phyloP scores from a whole-genome alignment of 2,888 invertebrate species.

The Cephonodes hylas region DNA sequence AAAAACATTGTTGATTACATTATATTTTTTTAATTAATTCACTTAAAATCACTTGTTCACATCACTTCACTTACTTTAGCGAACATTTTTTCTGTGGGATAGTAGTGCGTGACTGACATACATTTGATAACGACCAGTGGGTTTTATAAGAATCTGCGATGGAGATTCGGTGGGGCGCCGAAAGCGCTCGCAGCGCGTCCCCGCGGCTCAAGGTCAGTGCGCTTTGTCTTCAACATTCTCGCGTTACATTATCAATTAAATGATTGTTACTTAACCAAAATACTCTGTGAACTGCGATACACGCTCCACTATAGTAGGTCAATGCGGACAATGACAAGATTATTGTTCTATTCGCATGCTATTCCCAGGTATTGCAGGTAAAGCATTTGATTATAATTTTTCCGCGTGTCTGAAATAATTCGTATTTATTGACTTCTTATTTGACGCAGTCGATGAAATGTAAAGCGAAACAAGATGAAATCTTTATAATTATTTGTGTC shows the following conservation, averaged over 20 bases:
- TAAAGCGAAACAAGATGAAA: too few species aligned
- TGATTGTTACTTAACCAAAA: conserved; percentile 69
- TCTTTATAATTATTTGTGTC: too few species aligned
- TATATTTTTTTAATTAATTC: neutral
- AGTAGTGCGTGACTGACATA: conserved; percentile 72
- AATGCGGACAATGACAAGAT: conserved; percentile 43
- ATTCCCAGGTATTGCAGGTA: neutral
- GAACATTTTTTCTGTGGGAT: conserved; percentile 71
- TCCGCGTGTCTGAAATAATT: conserved; percentile 4
- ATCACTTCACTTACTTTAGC: conserved; percentile 65
- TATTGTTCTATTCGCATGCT: neutral
- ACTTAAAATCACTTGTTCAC: conserved; percentile 27
- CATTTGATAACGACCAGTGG: conserved; percentile 62
- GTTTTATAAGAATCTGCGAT: conserved; percentile 74
- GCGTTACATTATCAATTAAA: conserved; percentile 61
- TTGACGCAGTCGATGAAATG: neutral
- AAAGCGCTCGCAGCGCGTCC: conserved; percentile 52
- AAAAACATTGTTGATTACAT: too few species aligned
- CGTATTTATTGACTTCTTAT: neutral
- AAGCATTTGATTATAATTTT: neutral
- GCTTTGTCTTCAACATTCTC: conserved; percentile 74
- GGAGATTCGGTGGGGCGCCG: conserved; percentile 69
- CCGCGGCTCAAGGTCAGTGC: conserved; percentile 60
- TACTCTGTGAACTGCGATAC: conserved; percentile 63
- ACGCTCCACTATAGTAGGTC: conserved; percentile 56